phyloP scores from a whole-genome alignment of 2,797 vertebrate species.

The Gambelia wislizenii region DNA sequence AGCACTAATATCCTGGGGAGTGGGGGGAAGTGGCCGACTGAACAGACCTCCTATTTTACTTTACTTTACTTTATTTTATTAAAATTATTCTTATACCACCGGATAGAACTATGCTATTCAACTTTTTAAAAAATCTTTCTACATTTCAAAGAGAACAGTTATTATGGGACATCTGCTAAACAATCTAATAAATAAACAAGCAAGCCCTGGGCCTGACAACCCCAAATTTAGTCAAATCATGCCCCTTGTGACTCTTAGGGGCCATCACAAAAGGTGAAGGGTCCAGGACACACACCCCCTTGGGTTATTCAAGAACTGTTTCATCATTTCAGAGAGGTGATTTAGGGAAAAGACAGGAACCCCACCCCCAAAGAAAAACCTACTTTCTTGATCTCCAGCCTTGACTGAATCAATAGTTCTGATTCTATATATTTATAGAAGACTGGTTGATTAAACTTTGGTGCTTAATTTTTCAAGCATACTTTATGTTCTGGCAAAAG shows the following conservation, averaged over 20 bases:
- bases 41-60: not conserved
- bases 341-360: not conserved
- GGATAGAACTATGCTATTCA: not conserved
- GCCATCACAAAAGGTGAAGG: too few relatives aligned
- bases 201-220: not conserved
- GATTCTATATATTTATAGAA: not conserved
- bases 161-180: not conserved
- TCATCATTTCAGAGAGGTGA: not conserved
- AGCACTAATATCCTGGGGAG: not conserved
- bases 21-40: not conserved
- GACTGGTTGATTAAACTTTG: not conserved
- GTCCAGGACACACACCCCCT: too few relatives aligned
- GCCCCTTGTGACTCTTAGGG: not conserved
- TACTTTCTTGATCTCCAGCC: not conserved
- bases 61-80: not conserved
- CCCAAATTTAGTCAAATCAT: not conserved
- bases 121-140: not conserved
- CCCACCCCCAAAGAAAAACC: too few relatives aligned
- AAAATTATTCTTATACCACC: not conserved
- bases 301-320: not conserved
- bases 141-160: not conserved
- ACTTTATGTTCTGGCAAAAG: not conserved
- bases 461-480: not conserved
- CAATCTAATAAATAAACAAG: not conserved
- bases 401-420: conserved; percentile 11